Percentiles rank a stretch among this genome's conserved stretches.
Conservation (phyloP, 2,113 vertebrate species). For the Sialia sialis region DNA sequence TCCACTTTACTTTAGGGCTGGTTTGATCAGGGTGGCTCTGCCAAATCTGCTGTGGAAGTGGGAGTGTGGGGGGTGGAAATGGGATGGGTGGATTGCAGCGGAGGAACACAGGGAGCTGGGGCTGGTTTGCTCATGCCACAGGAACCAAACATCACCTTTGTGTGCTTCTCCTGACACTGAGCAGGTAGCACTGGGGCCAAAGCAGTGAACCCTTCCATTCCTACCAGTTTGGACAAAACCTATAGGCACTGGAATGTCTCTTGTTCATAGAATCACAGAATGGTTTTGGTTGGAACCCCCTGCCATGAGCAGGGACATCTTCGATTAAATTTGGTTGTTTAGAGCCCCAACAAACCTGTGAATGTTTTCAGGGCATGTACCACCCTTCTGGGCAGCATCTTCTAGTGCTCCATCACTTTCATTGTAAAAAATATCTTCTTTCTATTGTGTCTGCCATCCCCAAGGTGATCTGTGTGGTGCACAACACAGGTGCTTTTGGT, state of each 20-base stretch:
- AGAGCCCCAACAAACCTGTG: not conserved
- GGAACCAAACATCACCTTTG: not conserved
- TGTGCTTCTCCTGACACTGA: not conserved
- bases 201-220: not conserved
- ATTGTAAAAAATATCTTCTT: not conserved
- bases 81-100: not conserved
- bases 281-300: not conserved
- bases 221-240: not conserved
- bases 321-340: not conserved
- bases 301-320: not conserved
- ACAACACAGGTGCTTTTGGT: not conserved
- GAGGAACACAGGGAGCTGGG: not conserved
- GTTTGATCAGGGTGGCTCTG: not conserved
- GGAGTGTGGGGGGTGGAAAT: rapidly evolving
- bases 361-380: not conserved
- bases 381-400: not conserved
- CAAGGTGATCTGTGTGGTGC: not conserved
- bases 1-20: not conserved
- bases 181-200: not conserved
- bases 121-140: not conserved
- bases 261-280: not conserved
- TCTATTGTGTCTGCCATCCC: rapidly evolving
- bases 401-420: not conserved
- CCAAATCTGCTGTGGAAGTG: not conserved
- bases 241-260: not conserved